phyloP scores from a whole-genome alignment of 2,888 invertebrate species.

The Strigamia transsilvanica region DNA sequence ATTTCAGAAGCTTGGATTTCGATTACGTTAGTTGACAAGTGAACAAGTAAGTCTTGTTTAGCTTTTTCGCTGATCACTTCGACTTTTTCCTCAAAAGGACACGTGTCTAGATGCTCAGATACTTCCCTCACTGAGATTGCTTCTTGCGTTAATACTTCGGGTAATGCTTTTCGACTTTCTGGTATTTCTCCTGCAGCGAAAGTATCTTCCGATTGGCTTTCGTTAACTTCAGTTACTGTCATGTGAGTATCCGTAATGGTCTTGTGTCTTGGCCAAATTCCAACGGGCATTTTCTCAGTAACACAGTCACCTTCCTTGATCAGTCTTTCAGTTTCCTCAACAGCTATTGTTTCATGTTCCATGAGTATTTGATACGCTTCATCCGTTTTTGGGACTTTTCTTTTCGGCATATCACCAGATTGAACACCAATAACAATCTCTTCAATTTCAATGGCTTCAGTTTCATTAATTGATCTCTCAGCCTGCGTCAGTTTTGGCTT shows the following conservation, averaged over 20 bases:
- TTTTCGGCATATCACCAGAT: slow-evolving; percentile 55
- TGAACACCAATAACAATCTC: slow-evolving; percentile 56
- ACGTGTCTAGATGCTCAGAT: slow-evolving; percentile 22
- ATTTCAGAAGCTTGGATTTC: slow-evolving; percentile 57
- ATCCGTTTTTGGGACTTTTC: slow-evolving; percentile 52
- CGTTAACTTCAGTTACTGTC: slow-evolving; percentile 51
- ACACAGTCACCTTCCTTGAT: slow-evolving; percentile 46
- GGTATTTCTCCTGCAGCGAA: slow-evolving; percentile 47
- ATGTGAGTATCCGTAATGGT: slow-evolving; percentile 3
- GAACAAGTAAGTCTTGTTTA: slow-evolving; percentile 54
- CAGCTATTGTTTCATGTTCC: slow-evolving; percentile 55
- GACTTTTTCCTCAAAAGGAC: slow-evolving; percentile 53
- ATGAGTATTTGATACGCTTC: slow-evolving; percentile 53
- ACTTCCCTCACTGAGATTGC: slow-evolving; percentile 51
- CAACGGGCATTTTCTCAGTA: slow-evolving; percentile 34
- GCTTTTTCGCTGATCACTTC: slow-evolving; percentile 56
- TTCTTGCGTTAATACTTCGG: slow-evolving; percentile 53
- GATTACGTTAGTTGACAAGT: slow-evolving; percentile 56
- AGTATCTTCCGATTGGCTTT: slow-evolving; percentile 13
- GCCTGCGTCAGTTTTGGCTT: slow-evolving; percentile 52
- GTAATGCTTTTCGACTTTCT: slow-evolving; percentile 31
- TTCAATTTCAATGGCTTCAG: slow-evolving; percentile 56
- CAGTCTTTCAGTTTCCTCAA: slow-evolving; percentile 51
- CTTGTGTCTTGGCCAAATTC: slow-evolving; percentile 13
- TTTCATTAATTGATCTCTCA: slow-evolving; percentile 54